Evolutionary conservation across 2,113 vertebrate genomes (phyloP), one percentile per base, ranked within the genome.

Genomic region (Thunnus maccoyii): DNA sequence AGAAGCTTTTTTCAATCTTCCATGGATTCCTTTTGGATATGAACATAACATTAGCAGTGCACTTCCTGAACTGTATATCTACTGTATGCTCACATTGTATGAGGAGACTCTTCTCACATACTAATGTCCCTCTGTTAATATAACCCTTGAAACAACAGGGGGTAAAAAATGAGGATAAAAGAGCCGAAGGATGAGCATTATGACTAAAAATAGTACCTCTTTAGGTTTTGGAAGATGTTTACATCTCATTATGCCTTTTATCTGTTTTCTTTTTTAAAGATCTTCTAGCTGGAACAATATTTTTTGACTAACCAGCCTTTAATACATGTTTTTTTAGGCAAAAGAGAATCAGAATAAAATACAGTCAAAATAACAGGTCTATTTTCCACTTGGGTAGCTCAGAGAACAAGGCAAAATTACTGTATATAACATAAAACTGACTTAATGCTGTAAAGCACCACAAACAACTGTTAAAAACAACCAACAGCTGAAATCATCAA

Each of bases 71-170:
- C n/a, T 55, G 32, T 69, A 18, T 81, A 41, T 9, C 36, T 41
- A 41, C 25, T 69, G 62, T 36, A 16, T 69, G 57, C 48, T 32
- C 63, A 61, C 69, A 58, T 41, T 85, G 72, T 70, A 14, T 86
- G 51, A 85, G 69, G 76, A 86, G 80, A 75, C 73, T 86, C 77
- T 41, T 87, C 73, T 84, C 74, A 86, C 76, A 85, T 83, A 77
- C 73, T 90, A 85, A 89, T 88, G 85, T 73, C 73, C 60, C 72
- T 84, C 55, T 85, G 84, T 78, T 88, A 87, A 87, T 76, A 88
- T 72, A 85, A 80, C 84, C 85, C 54, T 69, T 44, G 82, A 90
- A 73, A 86, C 56, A 76, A 70, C 50, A 61, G 57, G 62, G 22
- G 44, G 32, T 3, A 65, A 62, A 55, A 72, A 52, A 46, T 11